phyloP scores from a whole-genome alignment of 37 sponge, comb jelly and placozoan genomes.

The Halichondria panicea region DNA sequence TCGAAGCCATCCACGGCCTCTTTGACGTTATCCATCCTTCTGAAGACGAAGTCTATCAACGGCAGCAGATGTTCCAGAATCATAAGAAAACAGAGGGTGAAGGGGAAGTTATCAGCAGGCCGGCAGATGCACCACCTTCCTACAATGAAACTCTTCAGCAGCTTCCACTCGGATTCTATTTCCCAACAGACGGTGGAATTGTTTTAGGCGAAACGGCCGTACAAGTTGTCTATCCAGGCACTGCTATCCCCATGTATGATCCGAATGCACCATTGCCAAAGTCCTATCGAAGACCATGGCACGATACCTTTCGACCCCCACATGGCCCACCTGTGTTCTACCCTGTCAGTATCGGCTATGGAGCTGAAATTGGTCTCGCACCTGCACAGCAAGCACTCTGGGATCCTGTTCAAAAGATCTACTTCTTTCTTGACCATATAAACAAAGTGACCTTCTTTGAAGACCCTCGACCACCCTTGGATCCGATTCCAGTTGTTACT shows the following conservation, averaged over 20 bases:
- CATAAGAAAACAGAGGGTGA: neutral
- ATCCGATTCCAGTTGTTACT: neutral
- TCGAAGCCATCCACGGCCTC: slow-evolving; percentile 68
- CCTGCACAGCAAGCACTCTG: slow-evolving; percentile 49
- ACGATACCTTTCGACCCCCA: slow-evolving; percentile 55
- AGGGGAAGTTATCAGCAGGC: neutral
- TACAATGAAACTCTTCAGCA: slow-evolving; percentile 34
- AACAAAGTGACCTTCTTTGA: slow-evolving; percentile 7
- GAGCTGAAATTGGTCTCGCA: slow-evolving; percentile 50
- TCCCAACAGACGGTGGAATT: slow-evolving; percentile 22
- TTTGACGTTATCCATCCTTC: slow-evolving; percentile 74
- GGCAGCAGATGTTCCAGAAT: slow-evolving; percentile 34
- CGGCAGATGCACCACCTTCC: slow-evolving; percentile 33
- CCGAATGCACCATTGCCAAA: slow-evolving; percentile 29
- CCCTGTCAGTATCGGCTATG: slow-evolving; percentile 62
- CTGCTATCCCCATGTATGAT: slow-evolving; percentile 25
- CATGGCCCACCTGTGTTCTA: slow-evolving; percentile 40
- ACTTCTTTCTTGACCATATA: slow-evolving; percentile 49
- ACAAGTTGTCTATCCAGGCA: slow-evolving; percentile 17
- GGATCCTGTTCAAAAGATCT: slow-evolving; percentile 32
- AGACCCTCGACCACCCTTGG: slow-evolving; percentile 20
- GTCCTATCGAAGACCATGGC: slow-evolving; percentile 26
- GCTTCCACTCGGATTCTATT: slow-evolving; percentile 51
- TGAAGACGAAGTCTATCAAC: slow-evolving; percentile 60
- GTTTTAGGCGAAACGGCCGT: neutral